Evolutionary conservation across 2,113 vertebrate species (phyloP).

Genomic region (Panthera tigris): DNA sequence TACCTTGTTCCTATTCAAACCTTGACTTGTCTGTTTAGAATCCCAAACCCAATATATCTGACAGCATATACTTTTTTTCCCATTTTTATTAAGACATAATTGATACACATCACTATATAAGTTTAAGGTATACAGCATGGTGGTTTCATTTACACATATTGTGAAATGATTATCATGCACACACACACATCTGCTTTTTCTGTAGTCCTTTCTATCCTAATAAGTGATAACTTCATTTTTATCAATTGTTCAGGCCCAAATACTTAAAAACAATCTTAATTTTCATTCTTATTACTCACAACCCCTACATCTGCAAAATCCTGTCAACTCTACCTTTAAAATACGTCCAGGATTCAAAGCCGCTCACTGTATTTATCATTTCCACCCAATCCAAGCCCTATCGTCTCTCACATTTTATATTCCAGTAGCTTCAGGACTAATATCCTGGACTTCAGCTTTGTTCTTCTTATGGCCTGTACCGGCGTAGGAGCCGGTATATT

Average conservation of each 20-base stretch:
- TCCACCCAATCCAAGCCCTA: neutral
- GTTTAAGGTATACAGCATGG: neutral
- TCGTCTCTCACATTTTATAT: neutral
- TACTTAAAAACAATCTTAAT: neutral
- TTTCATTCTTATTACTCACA: neutral
- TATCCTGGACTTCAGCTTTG: neutral
- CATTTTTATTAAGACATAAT: neutral
- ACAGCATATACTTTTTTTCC: neutral
- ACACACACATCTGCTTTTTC: neutral
- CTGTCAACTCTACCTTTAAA: neutral
- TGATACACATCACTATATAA: neutral
- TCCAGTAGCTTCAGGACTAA: neutral
- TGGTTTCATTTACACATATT: neutral
- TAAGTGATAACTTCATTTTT: neutral
- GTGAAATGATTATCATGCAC: neutral
- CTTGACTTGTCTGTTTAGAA: neutral
- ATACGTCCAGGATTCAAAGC: neutral
- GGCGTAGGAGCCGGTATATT: neutral
- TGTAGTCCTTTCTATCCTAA: neutral
- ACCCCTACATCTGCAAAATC: neutral
- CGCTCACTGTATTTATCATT: neutral
- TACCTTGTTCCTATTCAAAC: neutral
- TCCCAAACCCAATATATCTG: neutral
- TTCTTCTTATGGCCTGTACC: neutral
- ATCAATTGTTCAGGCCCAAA: neutral